Evolutionary conservation across 2,888 invertebrate genomes (phyloP).

Genomic region (Synanthedon andrenaeformis): DNA sequence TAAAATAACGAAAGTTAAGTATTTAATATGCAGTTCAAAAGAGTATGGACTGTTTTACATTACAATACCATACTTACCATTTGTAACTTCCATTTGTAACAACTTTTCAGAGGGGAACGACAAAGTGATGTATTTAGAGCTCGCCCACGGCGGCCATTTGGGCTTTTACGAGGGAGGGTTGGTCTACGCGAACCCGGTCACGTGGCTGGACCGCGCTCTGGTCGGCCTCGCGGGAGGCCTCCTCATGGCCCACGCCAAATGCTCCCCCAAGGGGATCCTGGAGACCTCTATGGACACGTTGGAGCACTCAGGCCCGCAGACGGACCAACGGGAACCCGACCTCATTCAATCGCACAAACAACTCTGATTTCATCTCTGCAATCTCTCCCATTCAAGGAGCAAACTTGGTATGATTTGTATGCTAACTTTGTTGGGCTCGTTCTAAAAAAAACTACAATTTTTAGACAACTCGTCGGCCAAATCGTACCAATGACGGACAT

Average conservation of each 20-base stretch:
- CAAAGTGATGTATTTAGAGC: constrained; percentile 80
- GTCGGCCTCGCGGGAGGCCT: constrained; percentile 83
- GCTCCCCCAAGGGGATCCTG: constrained; percentile 27
- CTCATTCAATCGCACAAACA: constrained; percentile 35
- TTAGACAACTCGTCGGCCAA: too few relatives aligned
- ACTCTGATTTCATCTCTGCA: constrained; percentile 26
- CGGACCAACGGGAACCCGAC: constrained; percentile 45
- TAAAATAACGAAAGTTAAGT: too few relatives aligned
- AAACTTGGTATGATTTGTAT: too few relatives aligned
- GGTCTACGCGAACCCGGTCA: constrained; percentile 88
- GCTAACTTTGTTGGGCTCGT: too few relatives aligned
- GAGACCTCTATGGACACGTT: constrained; percentile 6
- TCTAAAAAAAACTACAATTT: too few relatives aligned
- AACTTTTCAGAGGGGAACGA: constrained; percentile 71
- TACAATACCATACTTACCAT: too few relatives aligned
- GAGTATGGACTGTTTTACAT: too few relatives aligned
- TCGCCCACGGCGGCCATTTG: constrained; percentile 93
- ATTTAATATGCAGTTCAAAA: too few relatives aligned
- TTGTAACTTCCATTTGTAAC: too few relatives aligned
- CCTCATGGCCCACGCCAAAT: constrained; percentile 70
- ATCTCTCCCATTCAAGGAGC: too few relatives aligned
- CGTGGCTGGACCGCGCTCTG: constrained; percentile 93
- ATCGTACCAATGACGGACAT: too few relatives aligned
- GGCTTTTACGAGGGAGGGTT: constrained; percentile 95
- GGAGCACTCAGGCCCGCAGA: constrained; percentile 9